Conservation (phyloP, 2,888 invertebrate species). For the Sinhomidia bicolor region DNA sequence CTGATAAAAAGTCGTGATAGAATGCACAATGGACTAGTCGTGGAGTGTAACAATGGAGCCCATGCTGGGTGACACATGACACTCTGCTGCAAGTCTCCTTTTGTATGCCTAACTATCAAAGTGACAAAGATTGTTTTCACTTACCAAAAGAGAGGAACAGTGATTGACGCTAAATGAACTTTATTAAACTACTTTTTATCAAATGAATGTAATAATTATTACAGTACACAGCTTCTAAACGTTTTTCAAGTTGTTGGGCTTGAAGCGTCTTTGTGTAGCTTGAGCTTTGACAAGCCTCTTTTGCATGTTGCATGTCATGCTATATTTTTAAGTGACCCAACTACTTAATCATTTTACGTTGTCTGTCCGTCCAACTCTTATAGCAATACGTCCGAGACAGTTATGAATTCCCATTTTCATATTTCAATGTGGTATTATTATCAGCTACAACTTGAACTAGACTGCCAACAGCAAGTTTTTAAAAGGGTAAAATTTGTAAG, state of each 20-base stretch:
- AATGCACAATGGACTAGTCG: slow-evolving; percentile 4
- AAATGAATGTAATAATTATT: background rate
- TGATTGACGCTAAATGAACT: slow-evolving; percentile 40
- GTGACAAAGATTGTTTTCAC: slow-evolving; percentile 3
- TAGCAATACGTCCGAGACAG: too few species aligned
- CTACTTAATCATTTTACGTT: too few species aligned
- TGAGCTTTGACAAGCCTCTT: too few species aligned
- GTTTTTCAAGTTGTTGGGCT: too few species aligned
- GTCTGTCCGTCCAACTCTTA: too few species aligned
- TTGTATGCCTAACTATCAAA: background rate
- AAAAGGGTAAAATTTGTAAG: too few species aligned
- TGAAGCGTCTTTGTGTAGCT: background rate
- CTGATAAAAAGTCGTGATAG: slow-evolving; percentile 19
- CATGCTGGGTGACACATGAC: slow-evolving; percentile 63
- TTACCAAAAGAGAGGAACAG: background rate
- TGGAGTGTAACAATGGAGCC: slow-evolving; percentile 23
- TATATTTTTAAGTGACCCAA: too few species aligned
- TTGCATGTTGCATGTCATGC: too few species aligned
- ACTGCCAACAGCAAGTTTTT: too few species aligned
- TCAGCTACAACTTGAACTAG: too few species aligned
- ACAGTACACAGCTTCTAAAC: background rate
- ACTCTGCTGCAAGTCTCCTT: background rate
- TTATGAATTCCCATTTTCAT: too few species aligned
- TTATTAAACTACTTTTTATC: slow-evolving; percentile 11
- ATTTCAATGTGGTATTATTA: too few species aligned